phyloP scores from a whole-genome alignment of 2,797 vertebrate species.

The Sphaeramia orbicularis region DNA sequence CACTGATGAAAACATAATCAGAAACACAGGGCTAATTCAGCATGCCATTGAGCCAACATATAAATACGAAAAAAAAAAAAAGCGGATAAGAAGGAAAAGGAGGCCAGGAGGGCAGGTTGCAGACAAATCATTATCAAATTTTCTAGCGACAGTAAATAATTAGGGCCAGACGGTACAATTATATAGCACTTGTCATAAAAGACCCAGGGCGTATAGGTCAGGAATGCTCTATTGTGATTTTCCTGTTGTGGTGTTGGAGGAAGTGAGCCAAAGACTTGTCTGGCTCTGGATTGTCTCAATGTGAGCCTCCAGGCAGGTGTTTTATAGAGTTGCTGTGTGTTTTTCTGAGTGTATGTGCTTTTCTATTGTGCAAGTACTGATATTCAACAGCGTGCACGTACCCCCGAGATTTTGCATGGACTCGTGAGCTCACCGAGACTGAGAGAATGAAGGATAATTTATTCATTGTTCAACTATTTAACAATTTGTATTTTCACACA shows the following conservation, averaged over 20 bases:
- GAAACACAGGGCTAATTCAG: conserved; percentile 69
- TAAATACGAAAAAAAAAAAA: conserved; percentile 63
- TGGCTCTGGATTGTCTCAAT: conserved; percentile 53
- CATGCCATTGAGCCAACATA: conserved; percentile 62
- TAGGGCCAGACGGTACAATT: conserved; percentile 67
- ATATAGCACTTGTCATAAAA: conserved; percentile 64
- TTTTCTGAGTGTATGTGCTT: conserved; percentile 26
- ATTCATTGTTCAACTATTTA: conserved; percentile 38
- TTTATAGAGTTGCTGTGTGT: conserved; percentile 37
- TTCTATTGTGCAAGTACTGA: not conserved
- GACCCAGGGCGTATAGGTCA: conserved; percentile 49
- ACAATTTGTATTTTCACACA: conserved; percentile 38
- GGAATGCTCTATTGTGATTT: conserved; percentile 47
- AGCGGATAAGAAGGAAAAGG: conserved; percentile 55
- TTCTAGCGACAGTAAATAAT: conserved; percentile 66
- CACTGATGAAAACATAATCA: conserved; percentile 83
- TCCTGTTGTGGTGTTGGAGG: conserved; percentile 41
- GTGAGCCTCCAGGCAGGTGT: conserved; percentile 64
- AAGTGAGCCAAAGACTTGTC: conserved; percentile 54
- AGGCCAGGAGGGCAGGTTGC: conserved; percentile 37
- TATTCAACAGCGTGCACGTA: conserved; percentile 7
- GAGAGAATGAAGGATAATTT: conserved; percentile 33
- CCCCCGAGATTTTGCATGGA: conserved; percentile 11
- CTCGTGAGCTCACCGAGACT: not conserved
- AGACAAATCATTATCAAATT: conserved; percentile 66